Percentiles rank a stretch among this genome's conserved stretches.
Evolutionary conservation across 2,113 vertebrate genomes (phyloP).

Genomic region (Peromyscus californicus): DNA sequence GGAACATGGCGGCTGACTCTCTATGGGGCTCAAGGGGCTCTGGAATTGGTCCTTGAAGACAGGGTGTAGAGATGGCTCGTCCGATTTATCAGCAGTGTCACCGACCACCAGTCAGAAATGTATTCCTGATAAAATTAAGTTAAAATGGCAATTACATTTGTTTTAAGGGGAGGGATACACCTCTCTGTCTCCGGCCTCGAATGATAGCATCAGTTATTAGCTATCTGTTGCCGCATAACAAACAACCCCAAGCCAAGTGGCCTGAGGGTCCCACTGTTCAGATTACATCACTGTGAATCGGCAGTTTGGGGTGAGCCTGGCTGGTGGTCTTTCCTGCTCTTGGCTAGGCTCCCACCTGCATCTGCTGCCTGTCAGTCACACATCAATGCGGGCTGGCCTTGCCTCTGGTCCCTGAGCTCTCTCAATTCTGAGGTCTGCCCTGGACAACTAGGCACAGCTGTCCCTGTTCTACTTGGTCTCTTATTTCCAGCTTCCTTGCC

Average conservation of each 20-base stretch:
- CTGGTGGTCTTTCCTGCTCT: background rate
- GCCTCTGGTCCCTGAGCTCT: background rate
- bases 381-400: background rate
- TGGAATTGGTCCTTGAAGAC: background rate
- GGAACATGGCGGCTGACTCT: background rate
- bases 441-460: background rate
- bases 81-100: background rate
- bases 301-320: background rate
- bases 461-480: background rate
- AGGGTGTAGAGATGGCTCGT: background rate
- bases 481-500: background rate
- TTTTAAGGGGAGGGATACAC: background rate
- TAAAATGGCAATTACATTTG: background rate
- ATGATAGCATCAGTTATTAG: background rate
- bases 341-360: background rate
- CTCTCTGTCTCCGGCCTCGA: background rate
- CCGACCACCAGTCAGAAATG: background rate
- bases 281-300: background rate
- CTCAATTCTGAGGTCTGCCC: background rate
- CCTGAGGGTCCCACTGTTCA: background rate
- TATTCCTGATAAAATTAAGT: background rate
- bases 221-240: background rate
- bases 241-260: background rate
- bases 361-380: background rate
- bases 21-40: background rate